Evolutionary conservation across 2,888 invertebrate species (phyloP).

Genomic region (Megaustenia siamemsis): DNA sequence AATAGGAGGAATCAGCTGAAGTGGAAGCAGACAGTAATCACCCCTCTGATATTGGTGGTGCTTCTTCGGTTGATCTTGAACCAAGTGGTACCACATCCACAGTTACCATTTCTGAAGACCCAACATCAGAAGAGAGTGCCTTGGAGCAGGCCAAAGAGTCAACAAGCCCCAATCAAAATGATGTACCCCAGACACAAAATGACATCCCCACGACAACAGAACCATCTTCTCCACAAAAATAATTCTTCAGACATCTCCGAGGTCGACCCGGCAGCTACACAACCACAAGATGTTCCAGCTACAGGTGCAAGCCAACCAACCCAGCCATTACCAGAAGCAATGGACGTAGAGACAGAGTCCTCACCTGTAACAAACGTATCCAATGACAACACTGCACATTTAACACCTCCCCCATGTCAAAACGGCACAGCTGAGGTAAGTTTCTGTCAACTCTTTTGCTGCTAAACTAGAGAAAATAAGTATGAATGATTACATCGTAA

Average conservation of each 20-base stretch:
- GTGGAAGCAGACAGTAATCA: slow-evolving; percentile 52
- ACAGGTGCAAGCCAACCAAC: neutral
- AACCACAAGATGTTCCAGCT: neutral
- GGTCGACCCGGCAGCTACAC: neutral
- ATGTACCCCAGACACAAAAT: neutral
- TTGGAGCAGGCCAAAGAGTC: neutral
- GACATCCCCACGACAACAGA: neutral
- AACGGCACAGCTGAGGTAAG: slow-evolving; percentile 32
- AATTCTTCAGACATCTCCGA: slow-evolving; percentile 16
- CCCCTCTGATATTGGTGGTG: slow-evolving; percentile 45
- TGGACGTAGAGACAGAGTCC: slow-evolving; percentile 14
- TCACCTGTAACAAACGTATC: neutral
- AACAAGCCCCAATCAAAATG: slow-evolving; percentile 1
- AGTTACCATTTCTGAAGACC: slow-evolving; percentile 4
- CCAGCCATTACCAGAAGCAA: slow-evolving; percentile 8
- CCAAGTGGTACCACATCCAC: slow-evolving; percentile 38
- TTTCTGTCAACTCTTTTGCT: neutral
- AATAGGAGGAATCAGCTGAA: slow-evolving; percentile 40
- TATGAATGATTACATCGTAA: too few relatives aligned
- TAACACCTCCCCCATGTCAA: slow-evolving; percentile 5
- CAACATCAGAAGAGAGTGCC: neutral
- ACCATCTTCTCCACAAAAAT: neutral
- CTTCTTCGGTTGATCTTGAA: slow-evolving; percentile 36
- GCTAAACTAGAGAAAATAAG: too few relatives aligned
- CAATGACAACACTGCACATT: neutral